Base-by-base conservation (phyloP, 1,140 invertebrate genomes). In the Patella vulgata region DNA sequence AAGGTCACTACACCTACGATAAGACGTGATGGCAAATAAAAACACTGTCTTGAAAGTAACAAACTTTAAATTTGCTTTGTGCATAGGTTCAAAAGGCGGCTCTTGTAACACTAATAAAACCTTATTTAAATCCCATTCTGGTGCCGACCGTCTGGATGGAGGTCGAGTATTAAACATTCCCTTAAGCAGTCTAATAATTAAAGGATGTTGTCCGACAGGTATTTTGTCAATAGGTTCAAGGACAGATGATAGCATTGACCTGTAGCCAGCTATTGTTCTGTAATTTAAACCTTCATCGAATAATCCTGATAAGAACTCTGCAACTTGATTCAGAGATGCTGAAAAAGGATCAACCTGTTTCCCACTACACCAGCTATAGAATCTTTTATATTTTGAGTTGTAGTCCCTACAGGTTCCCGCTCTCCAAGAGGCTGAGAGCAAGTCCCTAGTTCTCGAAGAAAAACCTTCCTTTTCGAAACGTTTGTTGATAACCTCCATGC, bases 321-420 rank as follows among this genome's bases (percentile, higher is more conserved):
- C 30, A 30, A 44, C 21, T 19, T 61, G 12, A 21, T 14, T 40
- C 47, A 58, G 53, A 67, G 53, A 40, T 36, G 55, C 64, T 28
- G 27, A 23, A 52, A 46, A 47, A 28, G 64, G 53, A 62, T 62
- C 46, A 57, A 67, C 48, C 62, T 67, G 5, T 44, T 25, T 61
- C 52, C 14, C 21, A 47, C 50, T 48, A 53, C 62, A 58, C 50
- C 42, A 58, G 40, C 60, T 31, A 48, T 23, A 2, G 44, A 60
- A 57, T 42, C 31, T 27, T 59, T 31, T 42, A 33, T 63, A 68
- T 44, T 63, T 63, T 30, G 42, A 3, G 14, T 31, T 50, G 39
- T 63, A 60, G 27, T 68, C 61, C 51, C 47, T 68, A 28, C 57
- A 51, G 39, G 61, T 63, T 1, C 57, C 57, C 40, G 31, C 0